Conservation (phyloP, 2,797 vertebrate genomes). For the Gambelia wislizenii region DNA sequence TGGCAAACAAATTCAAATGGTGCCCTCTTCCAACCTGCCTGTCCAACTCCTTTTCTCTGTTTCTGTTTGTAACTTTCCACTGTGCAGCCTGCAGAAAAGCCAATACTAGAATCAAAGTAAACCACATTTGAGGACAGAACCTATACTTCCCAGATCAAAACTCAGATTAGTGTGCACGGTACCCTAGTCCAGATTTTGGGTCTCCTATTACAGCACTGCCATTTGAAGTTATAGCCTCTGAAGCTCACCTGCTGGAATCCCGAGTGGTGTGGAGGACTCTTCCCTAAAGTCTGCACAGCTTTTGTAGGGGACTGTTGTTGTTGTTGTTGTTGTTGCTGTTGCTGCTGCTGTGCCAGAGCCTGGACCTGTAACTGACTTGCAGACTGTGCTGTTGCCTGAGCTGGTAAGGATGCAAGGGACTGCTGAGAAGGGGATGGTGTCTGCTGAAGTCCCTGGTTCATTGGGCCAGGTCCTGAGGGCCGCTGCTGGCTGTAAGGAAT, state of each 20-base stretch:
- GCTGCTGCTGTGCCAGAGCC: conserved; percentile 86
- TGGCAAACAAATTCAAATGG: background rate
- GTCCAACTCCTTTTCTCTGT: background rate
- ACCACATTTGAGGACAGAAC: background rate
- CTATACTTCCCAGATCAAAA: background rate
- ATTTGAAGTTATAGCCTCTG: background rate
- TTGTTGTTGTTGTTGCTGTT: conserved; percentile 84
- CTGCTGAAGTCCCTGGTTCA: conserved; percentile 84
- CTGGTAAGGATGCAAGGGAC: conserved; percentile 83
- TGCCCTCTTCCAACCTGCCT: background rate
- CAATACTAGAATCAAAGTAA: background rate
- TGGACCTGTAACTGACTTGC: conserved; percentile 87
- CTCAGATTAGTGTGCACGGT: too few species aligned
- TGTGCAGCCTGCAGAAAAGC: background rate
- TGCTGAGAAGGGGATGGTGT: conserved; percentile 86
- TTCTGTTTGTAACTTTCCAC: background rate
- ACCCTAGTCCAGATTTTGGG: background rate
- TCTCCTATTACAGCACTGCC: too few species aligned
- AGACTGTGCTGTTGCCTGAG: conserved; percentile 84
- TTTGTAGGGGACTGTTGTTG: conserved; percentile 94
- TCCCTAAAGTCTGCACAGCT: conserved; percentile 87
- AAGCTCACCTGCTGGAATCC: conserved; percentile 90
- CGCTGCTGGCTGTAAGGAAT: conserved; percentile 99
- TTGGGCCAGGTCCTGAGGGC: conserved; percentile 89
- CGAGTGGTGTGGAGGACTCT: conserved; percentile 92